phyloP scores from a whole-genome alignment of 2,888 invertebrate species.

The Volucella inanis region DNA sequence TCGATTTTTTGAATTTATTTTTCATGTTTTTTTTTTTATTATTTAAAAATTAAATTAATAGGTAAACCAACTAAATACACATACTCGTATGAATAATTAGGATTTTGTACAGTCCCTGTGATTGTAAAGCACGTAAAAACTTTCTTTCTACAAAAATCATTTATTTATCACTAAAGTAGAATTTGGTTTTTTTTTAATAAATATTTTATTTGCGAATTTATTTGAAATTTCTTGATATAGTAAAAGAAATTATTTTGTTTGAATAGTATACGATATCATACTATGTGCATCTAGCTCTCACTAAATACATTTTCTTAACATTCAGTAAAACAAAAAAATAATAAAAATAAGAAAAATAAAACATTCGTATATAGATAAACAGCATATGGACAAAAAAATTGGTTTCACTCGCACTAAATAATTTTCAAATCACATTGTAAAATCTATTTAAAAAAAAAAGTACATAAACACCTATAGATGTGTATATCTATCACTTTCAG shows the following conservation, averaged over 20 bases:
- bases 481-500: conserved; percentile 37
- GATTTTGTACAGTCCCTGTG: no score
- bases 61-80: no score
- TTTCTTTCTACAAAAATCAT: conserved; percentile 1
- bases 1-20: no score
- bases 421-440: conserved; percentile 54
- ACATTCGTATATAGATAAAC: conserved; percentile 55
- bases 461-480: not conserved
- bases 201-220: conserved; percentile 21
- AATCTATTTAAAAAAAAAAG: conserved; percentile 3
- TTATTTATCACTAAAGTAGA: conserved; percentile 8
- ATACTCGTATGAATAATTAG: no score
- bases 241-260: not conserved
- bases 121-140: conserved; percentile 1
- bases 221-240: not conserved
- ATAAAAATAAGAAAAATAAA: not conserved
- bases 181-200: not conserved
- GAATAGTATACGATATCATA: conserved; percentile 9
- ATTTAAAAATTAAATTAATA: no score
- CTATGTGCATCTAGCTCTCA: conserved; percentile 73
- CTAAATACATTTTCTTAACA: conserved; percentile 46
- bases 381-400: conserved; percentile 63
- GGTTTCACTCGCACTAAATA: conserved; percentile 71
- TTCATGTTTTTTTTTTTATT: no score
- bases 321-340: conserved; percentile 13